Conservation (phyloP, 2,113 vertebrate genomes). For the Proterorhinus semilunaris region DNA sequence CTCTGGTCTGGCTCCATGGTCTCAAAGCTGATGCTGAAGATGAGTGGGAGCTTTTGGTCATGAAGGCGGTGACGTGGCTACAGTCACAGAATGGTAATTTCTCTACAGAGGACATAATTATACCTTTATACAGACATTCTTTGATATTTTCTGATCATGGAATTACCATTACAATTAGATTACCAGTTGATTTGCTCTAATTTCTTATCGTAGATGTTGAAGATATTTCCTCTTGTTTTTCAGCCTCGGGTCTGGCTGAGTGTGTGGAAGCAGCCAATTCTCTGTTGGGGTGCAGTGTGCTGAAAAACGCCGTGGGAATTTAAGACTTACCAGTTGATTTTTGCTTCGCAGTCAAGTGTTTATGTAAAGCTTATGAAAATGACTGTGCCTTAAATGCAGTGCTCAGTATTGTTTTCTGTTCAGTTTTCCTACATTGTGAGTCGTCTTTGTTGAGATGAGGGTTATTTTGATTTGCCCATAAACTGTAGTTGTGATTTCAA, state of each 20-base stretch:
- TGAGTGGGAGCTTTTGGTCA: constrained; percentile 78
- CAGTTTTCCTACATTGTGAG: too few species aligned
- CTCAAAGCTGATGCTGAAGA: constrained; percentile 61
- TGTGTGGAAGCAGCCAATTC: constrained; percentile 61
- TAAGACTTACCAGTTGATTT: constrained; percentile 5
- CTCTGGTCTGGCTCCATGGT: constrained; percentile 81
- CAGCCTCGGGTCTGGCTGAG: constrained; percentile 44
- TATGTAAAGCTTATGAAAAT: too few species aligned
- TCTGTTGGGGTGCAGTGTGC: constrained; percentile 38
- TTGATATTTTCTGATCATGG: too few species aligned
- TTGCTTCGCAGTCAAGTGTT: too few species aligned
- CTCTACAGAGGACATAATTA: background rate
- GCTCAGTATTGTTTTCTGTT: too few species aligned
- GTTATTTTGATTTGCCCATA: too few species aligned
- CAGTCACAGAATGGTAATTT: constrained; percentile 63
- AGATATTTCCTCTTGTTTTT: background rate
- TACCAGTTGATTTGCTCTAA: background rate
- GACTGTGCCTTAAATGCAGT: too few species aligned
- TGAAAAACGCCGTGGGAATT: constrained; percentile 9
- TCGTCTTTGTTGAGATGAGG: too few species aligned
- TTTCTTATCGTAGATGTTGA: too few species aligned
- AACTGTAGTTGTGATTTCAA: too few species aligned
- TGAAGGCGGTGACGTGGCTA: constrained; percentile 76
- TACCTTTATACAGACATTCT: too few species aligned
- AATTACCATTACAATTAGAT: background rate